A percentile compares a stretch with the other conserved stretches of the same genome.
phyloP scores from a whole-genome alignment of 2,888 invertebrate species.

The Fragum whitleyi region DNA sequence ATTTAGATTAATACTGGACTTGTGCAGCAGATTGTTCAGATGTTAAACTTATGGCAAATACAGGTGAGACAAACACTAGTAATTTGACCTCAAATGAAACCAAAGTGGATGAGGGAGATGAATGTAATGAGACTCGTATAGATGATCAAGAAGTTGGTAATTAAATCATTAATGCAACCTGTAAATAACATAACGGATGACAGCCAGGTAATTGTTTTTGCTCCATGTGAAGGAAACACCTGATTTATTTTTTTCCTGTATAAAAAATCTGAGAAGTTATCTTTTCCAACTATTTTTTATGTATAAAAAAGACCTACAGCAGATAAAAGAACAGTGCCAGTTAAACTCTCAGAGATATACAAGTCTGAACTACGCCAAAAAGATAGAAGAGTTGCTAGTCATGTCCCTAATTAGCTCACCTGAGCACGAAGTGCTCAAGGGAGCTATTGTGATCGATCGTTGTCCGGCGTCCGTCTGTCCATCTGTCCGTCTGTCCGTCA shows the following conservation, averaged over 20 bases:
- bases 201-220: not conserved
- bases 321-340: slow-evolving; percentile 26
- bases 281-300: slow-evolving; percentile 56
- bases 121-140: slow-evolving; percentile 30
- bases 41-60: no score
- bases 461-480: no score
- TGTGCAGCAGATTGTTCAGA: slow-evolving; percentile 6
- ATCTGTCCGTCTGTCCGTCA: no score
- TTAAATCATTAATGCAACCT: slow-evolving; percentile 48
- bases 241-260: not conserved
- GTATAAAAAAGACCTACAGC: slow-evolving; percentile 40
- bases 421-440: no score
- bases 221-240: not conserved
- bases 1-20: slow-evolving; percentile 42
- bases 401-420: slow-evolving; percentile 50
- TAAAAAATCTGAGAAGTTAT: slow-evolving; percentile 21
- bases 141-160: slow-evolving; percentile 21
- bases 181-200: slow-evolving; percentile 38
- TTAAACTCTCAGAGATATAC: slow-evolving; percentile 22
- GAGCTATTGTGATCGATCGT: no score
- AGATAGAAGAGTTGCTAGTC: slow-evolving; percentile 33
- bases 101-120: slow-evolving; percentile 30
- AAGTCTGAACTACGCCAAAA: slow-evolving; percentile 25
- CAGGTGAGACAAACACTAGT: no score
- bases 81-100: not conserved